Evolutionary conservation across 2,888 invertebrate species (phyloP).

Genomic region (Dioctria rufipes): DNA sequence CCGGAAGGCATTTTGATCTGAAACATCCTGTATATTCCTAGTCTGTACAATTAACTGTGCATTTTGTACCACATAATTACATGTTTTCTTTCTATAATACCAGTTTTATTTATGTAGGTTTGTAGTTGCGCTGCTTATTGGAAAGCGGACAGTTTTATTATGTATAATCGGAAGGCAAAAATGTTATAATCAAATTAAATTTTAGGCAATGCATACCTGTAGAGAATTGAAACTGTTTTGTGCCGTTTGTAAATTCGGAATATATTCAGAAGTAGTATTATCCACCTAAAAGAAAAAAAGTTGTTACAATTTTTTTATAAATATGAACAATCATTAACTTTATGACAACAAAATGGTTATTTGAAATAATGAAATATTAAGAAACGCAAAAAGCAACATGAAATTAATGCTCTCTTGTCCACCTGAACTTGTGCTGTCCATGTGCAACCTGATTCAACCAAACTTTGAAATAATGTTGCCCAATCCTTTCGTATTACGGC

Average conservation of each 20-base stretch:
- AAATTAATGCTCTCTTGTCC: conserved; percentile 50
- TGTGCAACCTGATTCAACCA: conserved; percentile 87
- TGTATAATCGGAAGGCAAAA: too few species aligned
- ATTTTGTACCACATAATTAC: too few species aligned
- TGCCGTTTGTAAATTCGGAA: conserved; percentile 59
- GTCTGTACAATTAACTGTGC: too few species aligned
- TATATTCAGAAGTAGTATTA: conserved; percentile 58
- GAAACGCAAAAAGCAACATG: conserved; percentile 30
- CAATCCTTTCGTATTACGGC: conserved; percentile 78
- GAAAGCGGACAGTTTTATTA: too few species aligned
- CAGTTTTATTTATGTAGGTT: too few species aligned
- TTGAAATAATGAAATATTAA: conserved; percentile 26
- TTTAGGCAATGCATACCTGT: conserved; percentile 52
- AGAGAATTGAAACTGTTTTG: conserved; percentile 60
- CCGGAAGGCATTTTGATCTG: too few species aligned
- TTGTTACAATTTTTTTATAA: background rate
- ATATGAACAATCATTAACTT: background rate
- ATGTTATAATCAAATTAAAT: background rate
- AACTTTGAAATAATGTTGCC: conserved; percentile 89
- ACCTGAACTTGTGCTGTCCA: conserved; percentile 86
- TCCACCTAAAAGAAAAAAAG: conserved; percentile 58
- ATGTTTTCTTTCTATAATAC: too few species aligned
- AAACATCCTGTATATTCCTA: too few species aligned
- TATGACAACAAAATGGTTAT: conserved; percentile 16
- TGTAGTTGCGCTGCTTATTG: too few species aligned